Evolutionary conservation across 2,888 invertebrate genomes (phyloP).

Genomic region (Rhogogaster chlorosoma): DNA sequence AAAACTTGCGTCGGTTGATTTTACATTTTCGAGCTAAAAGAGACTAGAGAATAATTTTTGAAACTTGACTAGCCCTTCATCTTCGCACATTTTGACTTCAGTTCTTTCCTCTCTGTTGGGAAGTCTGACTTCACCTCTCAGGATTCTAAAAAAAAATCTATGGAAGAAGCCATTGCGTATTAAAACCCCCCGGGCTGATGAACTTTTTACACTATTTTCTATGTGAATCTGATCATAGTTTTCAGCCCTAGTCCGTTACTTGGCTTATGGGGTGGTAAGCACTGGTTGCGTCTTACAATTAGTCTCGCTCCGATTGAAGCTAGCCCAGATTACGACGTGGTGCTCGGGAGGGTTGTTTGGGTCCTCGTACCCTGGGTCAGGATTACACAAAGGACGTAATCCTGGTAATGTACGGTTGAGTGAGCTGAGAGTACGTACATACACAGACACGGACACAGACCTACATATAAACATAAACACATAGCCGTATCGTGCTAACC

Average conservation of each 20-base stretch:
- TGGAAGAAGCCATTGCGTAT: neutral
- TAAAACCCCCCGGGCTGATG: neutral
- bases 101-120: neutral
- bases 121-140: neutral
- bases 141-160: neutral
- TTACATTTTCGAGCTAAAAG: neutral
- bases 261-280: conserved; percentile 28
- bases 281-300: conserved; percentile 48
- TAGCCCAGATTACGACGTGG: conserved; percentile 50
- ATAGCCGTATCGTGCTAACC: neutral
- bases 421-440: conserved; percentile 33
- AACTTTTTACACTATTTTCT: neutral
- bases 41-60: neutral
- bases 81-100: no score
- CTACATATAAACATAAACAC: neutral
- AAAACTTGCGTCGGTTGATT: neutral
- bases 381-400: conserved; percentile 51
- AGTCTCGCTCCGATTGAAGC: conserved; percentile 50
- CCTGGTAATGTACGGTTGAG: conserved; percentile 48
- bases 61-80: neutral
- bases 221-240: neutral
- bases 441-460: neutral
- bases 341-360: conserved; percentile 45
- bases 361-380: conserved; percentile 44
- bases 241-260: neutral